Evolutionary conservation across 2,113 vertebrate genomes (phyloP).

Genomic region (Scomber colias): DNA sequence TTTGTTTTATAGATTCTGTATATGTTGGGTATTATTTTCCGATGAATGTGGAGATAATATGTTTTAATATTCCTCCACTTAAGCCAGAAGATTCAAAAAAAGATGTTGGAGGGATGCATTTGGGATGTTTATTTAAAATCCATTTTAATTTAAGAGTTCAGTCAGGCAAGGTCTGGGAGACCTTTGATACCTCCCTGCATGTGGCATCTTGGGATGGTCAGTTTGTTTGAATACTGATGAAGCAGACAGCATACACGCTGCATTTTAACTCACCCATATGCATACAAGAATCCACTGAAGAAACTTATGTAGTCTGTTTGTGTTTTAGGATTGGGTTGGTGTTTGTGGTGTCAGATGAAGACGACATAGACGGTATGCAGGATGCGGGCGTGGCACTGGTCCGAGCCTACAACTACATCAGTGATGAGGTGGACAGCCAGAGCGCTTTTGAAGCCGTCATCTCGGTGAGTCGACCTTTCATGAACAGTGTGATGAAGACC

Average conservation of each 20-base stretch:
- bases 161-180: conserved; percentile 41
- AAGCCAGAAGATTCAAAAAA: not conserved
- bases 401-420: conserved; percentile 94
- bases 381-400: conserved; percentile 94
- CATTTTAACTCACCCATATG: conserved; percentile 37
- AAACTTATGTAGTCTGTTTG: not conserved
- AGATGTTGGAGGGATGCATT: not conserved
- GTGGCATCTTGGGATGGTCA: conserved; percentile 29
- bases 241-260: conserved; percentile 18
- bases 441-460: conserved; percentile 92
- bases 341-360: conserved; percentile 93
- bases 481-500: not conserved
- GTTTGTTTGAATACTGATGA: conserved; percentile 65
- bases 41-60: not conserved
- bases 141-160: conserved; percentile 52
- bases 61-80: not conserved
- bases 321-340: conserved; percentile 89
- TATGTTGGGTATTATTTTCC: not conserved
- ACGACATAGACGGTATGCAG: conserved; percentile 93
- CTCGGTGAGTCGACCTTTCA: conserved; percentile 85
- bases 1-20: not conserved
- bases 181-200: conserved; percentile 51
- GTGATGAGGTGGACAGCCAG: conserved; percentile 91
- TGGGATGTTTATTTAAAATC: conserved; percentile 23
- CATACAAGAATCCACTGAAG: not conserved